Percentiles rank a stretch among this genome's conserved stretches.
Evolutionary conservation across 2,113 vertebrate genomes (phyloP).

Genomic region (Phasianus colchicus): DNA sequence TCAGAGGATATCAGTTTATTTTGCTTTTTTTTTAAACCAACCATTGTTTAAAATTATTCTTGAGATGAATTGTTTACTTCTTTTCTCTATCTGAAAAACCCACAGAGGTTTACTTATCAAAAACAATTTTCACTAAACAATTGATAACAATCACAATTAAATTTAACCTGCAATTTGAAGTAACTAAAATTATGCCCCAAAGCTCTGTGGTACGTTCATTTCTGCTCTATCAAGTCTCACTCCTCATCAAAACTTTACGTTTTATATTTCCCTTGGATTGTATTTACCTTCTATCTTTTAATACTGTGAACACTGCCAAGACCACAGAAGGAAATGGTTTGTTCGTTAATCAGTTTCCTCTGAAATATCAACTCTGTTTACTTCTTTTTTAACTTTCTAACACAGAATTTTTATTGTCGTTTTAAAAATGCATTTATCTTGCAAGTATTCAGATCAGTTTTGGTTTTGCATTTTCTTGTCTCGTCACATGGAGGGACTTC

Average conservation of each 20-base stretch:
- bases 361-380: neutral
- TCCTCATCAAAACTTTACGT: slow-evolving; percentile 50
- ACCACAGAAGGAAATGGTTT: slow-evolving; percentile 46
- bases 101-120: slow-evolving; percentile 33
- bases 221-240: slow-evolving; percentile 41
- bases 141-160: slow-evolving; percentile 57
- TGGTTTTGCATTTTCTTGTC: slow-evolving; percentile 10
- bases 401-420: neutral
- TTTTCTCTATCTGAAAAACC: slow-evolving; percentile 15
- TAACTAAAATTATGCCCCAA: slow-evolving; percentile 40
- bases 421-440: slow-evolving; percentile 12
- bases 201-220: slow-evolving; percentile 39
- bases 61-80: slow-evolving; percentile 31
- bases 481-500: neutral
- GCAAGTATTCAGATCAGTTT: slow-evolving; percentile 2
- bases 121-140: neutral
- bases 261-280: slow-evolving; percentile 17
- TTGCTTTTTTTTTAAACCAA: neutral
- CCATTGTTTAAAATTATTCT: slow-evolving; percentile 1
- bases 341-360: slow-evolving; percentile 34
- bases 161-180: slow-evolving; percentile 50
- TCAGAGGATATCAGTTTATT: neutral
- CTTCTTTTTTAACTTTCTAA: slow-evolving; percentile 1
- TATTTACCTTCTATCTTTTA: slow-evolving; percentile 9
- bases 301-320: neutral